Evolutionary conservation across 2,113 vertebrate species (phyloP).

Genomic region (Tricholaema leucomelas): DNA sequence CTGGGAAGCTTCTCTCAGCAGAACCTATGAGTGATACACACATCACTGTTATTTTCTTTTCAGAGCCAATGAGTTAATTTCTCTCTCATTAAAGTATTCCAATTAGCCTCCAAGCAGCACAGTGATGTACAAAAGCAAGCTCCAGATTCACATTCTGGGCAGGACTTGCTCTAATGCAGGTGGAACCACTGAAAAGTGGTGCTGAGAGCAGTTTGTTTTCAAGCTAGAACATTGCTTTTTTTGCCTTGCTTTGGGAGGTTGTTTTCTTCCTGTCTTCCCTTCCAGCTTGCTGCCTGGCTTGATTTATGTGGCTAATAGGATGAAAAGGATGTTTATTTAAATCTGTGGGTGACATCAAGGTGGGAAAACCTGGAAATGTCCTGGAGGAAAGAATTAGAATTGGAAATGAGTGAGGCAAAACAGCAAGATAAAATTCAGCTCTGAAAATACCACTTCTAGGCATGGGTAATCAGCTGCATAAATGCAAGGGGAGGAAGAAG

Average conservation of each 20-base stretch:
- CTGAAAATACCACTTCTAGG: neutral
- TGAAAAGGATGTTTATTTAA: constrained; percentile 21
- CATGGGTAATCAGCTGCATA: neutral
- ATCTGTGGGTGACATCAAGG: neutral
- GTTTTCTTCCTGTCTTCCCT: neutral
- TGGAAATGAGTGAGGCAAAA: neutral
- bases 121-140: neutral
- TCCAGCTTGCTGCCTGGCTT: constrained; percentile 4
- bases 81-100: no score
- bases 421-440: neutral
- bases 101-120: no score
- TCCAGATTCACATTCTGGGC: neutral
- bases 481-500: neutral
- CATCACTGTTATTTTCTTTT: no score
- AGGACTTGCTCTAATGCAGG: neutral
- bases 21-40: no score
- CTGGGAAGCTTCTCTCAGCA: no score
- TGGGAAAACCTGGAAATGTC: neutral
- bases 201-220: neutral
- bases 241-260: neutral
- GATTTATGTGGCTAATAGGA: neutral
- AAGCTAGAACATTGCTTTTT: neutral
- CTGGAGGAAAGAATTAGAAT: neutral
- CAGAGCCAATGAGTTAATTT: no score
- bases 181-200: neutral